Evolutionary conservation across 1,140 invertebrate species (phyloP).

Genomic region (Danaus melanippus): DNA sequence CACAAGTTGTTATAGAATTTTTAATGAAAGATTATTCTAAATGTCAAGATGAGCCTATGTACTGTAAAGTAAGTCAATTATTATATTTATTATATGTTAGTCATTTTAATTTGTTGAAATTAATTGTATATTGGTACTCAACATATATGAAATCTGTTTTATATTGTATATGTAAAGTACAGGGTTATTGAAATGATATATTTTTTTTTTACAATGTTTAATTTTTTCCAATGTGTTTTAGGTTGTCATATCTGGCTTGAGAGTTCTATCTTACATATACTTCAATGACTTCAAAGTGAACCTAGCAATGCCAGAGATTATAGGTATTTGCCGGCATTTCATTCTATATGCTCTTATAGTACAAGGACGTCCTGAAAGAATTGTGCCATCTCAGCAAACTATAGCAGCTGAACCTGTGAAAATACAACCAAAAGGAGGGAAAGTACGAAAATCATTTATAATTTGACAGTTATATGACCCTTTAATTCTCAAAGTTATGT

Average conservation of each 20-base stretch:
- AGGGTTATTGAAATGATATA: too few relatives aligned
- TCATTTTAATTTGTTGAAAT: constrained; percentile 12
- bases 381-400: constrained; percentile 58
- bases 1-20: constrained; percentile 36
- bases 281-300: constrained; percentile 41
- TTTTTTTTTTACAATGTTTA: neutral
- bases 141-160: too few relatives aligned
- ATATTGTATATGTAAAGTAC: too few relatives aligned
- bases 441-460: constrained; percentile 32
- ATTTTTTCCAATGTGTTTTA: constrained; percentile 13
- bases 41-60: constrained; percentile 49
- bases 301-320: constrained; percentile 41
- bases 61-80: constrained; percentile 48
- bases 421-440: constrained; percentile 45
- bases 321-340: constrained; percentile 50
- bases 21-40: constrained; percentile 44
- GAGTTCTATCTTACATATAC: constrained; percentile 49
- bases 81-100: constrained; percentile 9
- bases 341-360: constrained; percentile 45
- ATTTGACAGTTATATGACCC: neutral
- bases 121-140: too few relatives aligned
- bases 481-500: too few relatives aligned
- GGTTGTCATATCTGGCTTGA: constrained; percentile 53
- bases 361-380: constrained; percentile 39
- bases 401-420: constrained; percentile 37